Evolutionary conservation across 2,888 invertebrate species (phyloP).

Genomic region (Ochropleura plecta): DNA sequence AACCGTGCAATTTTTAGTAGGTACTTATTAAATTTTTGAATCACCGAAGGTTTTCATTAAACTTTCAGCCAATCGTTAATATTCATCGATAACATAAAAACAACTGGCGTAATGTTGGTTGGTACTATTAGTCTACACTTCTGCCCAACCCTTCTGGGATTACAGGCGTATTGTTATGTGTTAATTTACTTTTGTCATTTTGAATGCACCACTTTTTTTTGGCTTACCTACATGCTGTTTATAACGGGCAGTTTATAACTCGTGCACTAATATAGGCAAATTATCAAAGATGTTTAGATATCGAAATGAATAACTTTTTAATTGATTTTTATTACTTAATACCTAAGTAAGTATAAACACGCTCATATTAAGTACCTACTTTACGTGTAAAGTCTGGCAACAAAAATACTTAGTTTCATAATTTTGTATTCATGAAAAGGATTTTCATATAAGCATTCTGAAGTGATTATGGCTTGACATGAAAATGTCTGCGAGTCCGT

Average conservation of each 20-base stretch:
- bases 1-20: not conserved
- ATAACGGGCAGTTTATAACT: too few species aligned
- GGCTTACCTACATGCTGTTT: too few species aligned
- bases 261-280: too few species aligned
- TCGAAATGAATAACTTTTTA: not conserved
- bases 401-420: not conserved
- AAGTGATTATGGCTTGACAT: slow-evolving; percentile 41
- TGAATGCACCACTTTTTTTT: too few species aligned
- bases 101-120: too few species aligned
- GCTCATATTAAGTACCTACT: not conserved
- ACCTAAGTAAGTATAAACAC: not conserved
- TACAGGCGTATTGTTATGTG: too few species aligned
- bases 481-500: slow-evolving; percentile 62
- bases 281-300: not conserved
- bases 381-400: not conserved
- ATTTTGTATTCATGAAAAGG: slow-evolving; percentile 9
- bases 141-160: too few species aligned
- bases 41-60: not conserved
- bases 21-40: not conserved
- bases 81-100: not conserved
- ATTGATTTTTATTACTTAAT: not conserved
- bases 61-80: not conserved
- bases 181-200: too few species aligned
- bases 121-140: too few species aligned
- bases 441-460: slow-evolving; percentile 34